Conservation (phyloP, 1,140 invertebrate species). For the Coptotermes formosanus region DNA sequence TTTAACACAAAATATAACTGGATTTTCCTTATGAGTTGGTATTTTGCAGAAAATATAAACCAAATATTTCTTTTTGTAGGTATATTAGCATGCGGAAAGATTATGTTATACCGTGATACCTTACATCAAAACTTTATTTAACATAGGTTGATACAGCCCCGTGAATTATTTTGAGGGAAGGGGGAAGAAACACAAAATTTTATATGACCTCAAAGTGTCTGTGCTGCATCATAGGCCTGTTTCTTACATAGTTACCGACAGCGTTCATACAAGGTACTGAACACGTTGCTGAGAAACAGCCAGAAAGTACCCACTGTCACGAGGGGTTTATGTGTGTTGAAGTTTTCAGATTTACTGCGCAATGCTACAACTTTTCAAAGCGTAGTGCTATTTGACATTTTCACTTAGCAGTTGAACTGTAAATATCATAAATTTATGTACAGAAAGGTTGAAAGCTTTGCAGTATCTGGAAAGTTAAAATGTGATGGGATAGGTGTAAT, state of each 20-base stretch:
- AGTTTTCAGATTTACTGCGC: neutral
- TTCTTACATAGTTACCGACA: neutral
- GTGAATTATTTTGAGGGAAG: neutral
- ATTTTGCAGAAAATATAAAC: neutral
- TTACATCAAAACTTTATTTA: conserved; percentile 8
- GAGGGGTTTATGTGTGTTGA: too few relatives aligned
- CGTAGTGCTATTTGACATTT: too few relatives aligned
- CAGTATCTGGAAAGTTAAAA: too few relatives aligned
- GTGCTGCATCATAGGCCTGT: neutral
- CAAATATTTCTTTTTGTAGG: neutral
- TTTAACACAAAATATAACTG: conserved; percentile 17
- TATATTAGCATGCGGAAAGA: neutral
- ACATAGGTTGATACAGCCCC: neutral
- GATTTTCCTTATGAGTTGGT: neutral
- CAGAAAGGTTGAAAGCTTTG: too few relatives aligned
- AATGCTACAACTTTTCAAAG: neutral
- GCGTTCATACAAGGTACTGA: neutral
- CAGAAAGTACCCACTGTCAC: too few relatives aligned
- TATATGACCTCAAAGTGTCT: neutral
- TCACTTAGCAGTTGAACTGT: too few relatives aligned
- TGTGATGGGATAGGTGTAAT: too few relatives aligned
- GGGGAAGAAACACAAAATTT: neutral
- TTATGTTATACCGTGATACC: neutral
- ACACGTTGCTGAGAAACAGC: neutral
- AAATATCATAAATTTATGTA: too few relatives aligned